Evolutionary conservation across 2,888 invertebrate genomes (phyloP), one percentile per base, ranked within the genome.

Genomic region (Eucriotettix oculatus): DNA sequence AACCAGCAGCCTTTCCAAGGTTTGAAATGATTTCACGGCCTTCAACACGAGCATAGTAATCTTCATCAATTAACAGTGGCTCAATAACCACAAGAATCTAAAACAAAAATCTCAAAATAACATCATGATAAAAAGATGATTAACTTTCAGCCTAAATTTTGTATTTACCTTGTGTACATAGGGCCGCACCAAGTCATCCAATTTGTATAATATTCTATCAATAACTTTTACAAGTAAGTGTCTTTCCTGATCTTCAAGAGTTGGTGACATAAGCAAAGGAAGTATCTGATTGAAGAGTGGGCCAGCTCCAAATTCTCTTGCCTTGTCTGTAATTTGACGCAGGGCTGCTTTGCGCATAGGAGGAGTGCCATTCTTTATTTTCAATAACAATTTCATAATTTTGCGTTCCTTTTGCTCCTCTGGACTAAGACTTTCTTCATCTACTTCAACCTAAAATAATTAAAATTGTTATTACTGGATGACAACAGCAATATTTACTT

Each of bases 321-420:
- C 97, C 69, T 99, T 99, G 73, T 99, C 98, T 0, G 99, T 99
- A 66, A 99, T 98, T 74, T 98, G 97, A 62, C 98, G 81, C 42
- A 98, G 76, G 0, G 98, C 97, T 0, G 97, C 92, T 76, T 99
- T 99, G 65, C 99, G 83, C 97, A 99, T 98, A 0, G 98, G 99
- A 14, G 99, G 99, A 0, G 99, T 98, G 29, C 99, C 99, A 70
- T 99, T 99, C 79, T 99, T 99, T 63, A 99, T 99, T 74, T 99
- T 99, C 60, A 99, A 76, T 67, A 99, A 74, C 11, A 99, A 79
- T 71, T 96, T 97, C 99, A 99, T 99, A 57, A 99, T 99, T 76
- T 98, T 98, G 54, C 99, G 79, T 74, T 99, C 99, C 72, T 97
- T 98, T 66, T 93, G 88, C 72, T 99, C 99, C 69, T 99, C 98